Base-by-base conservation (phyloP, 2,888 invertebrate genomes). In the Drosophila pseudotalamancana region DNA sequence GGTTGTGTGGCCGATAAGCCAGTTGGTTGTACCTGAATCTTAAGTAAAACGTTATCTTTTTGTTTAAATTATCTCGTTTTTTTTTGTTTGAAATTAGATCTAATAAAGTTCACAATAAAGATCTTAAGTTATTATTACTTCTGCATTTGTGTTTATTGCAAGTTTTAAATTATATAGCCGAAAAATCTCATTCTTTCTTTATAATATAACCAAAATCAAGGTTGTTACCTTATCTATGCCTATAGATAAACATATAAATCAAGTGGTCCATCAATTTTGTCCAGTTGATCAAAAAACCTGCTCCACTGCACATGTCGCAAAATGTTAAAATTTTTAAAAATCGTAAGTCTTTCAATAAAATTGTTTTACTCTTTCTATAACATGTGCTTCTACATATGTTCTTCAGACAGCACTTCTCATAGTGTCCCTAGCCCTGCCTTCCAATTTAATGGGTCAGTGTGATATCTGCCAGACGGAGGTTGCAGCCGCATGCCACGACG, bases 401-500 rank as follows among this genome's bases (percentile, higher is more conserved):
- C 18, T 43, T 1, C 8, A 66, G 67, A 16, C 21, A 27, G 12
- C 11, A 4, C 9, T 53, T 6, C 4, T 53, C 11, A 16, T 54
- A n/a, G 14, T 63, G 9, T 16, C 12, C 11, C 6, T 68, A 12
- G 16, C 37, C 6, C n/a, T 53, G 4, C 48, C 61, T 6, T 6
- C 6, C 1, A 9, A 11, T 8, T 23, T 68, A 9, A 8, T 23
- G 21, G 70, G 21, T 12, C 55, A 53, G 16, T 75, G 74, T 19
- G 37, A 56, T 42, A 14, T 40, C 32, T 75, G 74, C 6, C 74
- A 74, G 29, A 16, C 40, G 4, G 31, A 11, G 0, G 70, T 46
- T 39, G 12, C 8, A 2, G 59, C 34, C 4, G 74, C 74, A 0
- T 75, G 74, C 16, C 67, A 74, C 29, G 64, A 23, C 49, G 59